These are phyloP conservation scores for Takifugu ocellatus DNA, from an alignment of 2,797 vertebrate species.

Conservation along the genomic window DNA sequence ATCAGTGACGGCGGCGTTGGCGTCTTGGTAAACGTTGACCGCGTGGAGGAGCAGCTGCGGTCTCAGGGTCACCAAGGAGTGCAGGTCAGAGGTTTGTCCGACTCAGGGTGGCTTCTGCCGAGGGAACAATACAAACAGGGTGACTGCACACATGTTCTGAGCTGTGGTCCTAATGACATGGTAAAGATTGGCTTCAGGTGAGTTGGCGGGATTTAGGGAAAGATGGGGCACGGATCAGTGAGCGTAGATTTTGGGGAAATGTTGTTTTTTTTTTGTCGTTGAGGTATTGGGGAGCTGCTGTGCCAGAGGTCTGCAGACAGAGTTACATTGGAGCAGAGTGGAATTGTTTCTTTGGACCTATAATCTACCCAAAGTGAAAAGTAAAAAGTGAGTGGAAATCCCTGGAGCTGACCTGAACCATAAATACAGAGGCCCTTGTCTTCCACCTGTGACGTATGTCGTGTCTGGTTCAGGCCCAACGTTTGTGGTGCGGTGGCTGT, in stretches of 20 bases:
- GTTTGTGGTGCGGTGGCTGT: slow-evolving; percentile 95
- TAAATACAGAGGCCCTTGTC: not conserved
- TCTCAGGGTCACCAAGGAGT: slow-evolving; percentile 80
- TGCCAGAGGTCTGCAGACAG: slow-evolving; percentile 87
- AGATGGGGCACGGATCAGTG: not conserved
- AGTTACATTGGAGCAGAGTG: slow-evolving; percentile 89
- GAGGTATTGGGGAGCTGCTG: slow-evolving; percentile 88
- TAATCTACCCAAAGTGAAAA: slow-evolving; percentile 89
- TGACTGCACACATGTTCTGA: slow-evolving; percentile 85
- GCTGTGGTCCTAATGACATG: slow-evolving; percentile 75
- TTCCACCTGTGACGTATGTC: not conserved
- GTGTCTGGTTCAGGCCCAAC: slow-evolving; percentile 78
- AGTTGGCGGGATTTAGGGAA: slow-evolving; percentile 11
- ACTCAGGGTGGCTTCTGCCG: slow-evolving; percentile 94
- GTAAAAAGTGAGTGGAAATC: slow-evolving; percentile 82
- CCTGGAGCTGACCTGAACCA: not conserved
- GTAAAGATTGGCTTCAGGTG: slow-evolving; percentile 80
- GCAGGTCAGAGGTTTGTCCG: slow-evolving; percentile 86
- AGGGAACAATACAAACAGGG: slow-evolving; percentile 84
- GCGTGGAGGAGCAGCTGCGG: slow-evolving; percentile 85
- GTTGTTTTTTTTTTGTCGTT: not conserved
- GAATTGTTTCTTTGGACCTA: slow-evolving; percentile 96
- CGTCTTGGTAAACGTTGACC: slow-evolving; percentile 91
- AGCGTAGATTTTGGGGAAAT: not conserved
- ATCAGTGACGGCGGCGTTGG: slow-evolving; percentile 88